A percentile compares a stretch with the other conserved stretches of the same genome.
Evolutionary conservation across 2,113 vertebrate species (phyloP).

Genomic region (Melanocharis versteri): DNA sequence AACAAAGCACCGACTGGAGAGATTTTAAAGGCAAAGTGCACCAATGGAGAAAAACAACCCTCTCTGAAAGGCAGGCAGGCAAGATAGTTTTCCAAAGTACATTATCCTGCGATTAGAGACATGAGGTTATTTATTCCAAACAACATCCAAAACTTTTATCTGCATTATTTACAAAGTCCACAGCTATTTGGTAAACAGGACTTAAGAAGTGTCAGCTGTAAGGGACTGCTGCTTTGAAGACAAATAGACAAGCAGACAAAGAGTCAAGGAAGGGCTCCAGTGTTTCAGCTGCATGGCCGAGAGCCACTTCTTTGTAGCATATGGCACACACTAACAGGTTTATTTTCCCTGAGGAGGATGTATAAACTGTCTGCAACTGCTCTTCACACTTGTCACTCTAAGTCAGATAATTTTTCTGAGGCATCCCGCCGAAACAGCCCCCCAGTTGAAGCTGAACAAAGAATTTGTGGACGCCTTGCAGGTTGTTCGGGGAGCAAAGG

Average conservation of each 20-base stretch:
- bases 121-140: not conserved
- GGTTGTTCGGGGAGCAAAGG: not conserved
- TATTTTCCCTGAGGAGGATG: slow-evolving; percentile 50
- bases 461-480: not conserved
- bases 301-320: slow-evolving; percentile 47
- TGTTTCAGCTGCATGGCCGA: slow-evolving; percentile 32
- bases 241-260: slow-evolving; percentile 46
- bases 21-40: not conserved
- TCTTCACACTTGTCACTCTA: slow-evolving; percentile 59
- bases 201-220: slow-evolving; percentile 1
- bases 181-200: slow-evolving; percentile 34
- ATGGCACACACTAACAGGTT: slow-evolving; percentile 50
- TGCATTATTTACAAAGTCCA: not conserved
- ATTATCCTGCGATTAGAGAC: not conserved
- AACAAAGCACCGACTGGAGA: not conserved
- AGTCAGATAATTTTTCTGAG: slow-evolving; percentile 30
- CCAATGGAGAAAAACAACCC: not conserved
- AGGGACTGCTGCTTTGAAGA: slow-evolving; percentile 37
- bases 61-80: not conserved
- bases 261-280: slow-evolving; percentile 9
- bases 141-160: not conserved
- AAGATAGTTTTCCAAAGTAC: not conserved
- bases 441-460: not conserved
- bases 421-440: not conserved
- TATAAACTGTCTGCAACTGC: slow-evolving; percentile 62